Evolutionary conservation across 2,113 vertebrate genomes (phyloP), one percentile per base, ranked within the genome.

Genomic region (Deroptyus accipitrinus): DNA sequence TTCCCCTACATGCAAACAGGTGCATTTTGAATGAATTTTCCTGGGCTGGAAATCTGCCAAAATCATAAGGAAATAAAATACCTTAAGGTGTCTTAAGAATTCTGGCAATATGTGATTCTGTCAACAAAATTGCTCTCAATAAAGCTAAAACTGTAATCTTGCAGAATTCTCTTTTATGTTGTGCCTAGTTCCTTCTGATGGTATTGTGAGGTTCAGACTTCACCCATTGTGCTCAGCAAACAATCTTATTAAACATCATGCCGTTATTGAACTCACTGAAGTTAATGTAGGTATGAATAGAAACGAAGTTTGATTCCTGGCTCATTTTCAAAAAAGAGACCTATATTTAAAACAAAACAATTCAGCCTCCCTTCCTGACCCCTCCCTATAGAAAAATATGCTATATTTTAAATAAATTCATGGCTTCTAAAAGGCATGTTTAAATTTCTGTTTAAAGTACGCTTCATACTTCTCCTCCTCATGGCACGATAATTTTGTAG

Each of bases 271-370:
- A 87, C 11, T 92, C 70, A 89, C 4, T 7, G 2, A 85, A 74
- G 11, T 48, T 74, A 83, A 6, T 16, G 17, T 12, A 86, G 13
- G 6, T 37, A 57, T 85, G 27, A 94, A 96, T 94, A 87, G 86
- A 83, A 96, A 87, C 31, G 9, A 52, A 61, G 5, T 39, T 75
- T 69, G 19, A 7, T 92, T 77, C 16, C 35, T 83, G n/a, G 10
- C 27, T 94, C 41, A 33, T 39, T 95, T 94, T 92, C 73, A 80
- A 80, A 78, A 95, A 90, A 82, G 37, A 85, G 9, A 79, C 18
- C 15, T 79, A 51, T 41, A 77, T 83, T 86, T 80, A 76, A 72
- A 92, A 7, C 0, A 5, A 49, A 89, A 23, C 1, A 75, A 22
- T 18, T 83, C 13, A 54, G 13, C 9, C 22, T 83, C 4, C 27